Evolutionary conservation across 2,797 vertebrate species (phyloP), one percentile per base, ranked within the genome.

Genomic region (Podarcis siculus): DNA sequence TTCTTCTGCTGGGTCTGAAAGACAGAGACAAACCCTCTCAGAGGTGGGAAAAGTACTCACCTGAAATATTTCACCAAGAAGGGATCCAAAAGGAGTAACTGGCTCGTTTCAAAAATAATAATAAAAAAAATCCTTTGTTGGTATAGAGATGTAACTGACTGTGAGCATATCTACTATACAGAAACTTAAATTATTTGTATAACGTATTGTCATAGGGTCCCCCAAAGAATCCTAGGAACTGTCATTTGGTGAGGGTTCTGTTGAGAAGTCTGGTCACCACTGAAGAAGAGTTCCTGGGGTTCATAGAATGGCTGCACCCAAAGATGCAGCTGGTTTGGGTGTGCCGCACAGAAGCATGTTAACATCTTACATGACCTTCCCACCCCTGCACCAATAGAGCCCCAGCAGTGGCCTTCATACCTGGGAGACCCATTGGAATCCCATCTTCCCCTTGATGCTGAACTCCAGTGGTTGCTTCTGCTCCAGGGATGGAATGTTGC

Each of bases 371-470:
- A 5, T 25, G 1, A 42, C 55, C 7, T 39, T 35, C 21, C 27
- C 37, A 37, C 21, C n/a, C 27, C 9, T 25, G 25, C 21, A 19
- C 32, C 42, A 39, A 66, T 30, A 45, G 35, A 49, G 0, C 27
- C 32, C 1, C 69, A 32, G 17, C 77, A 67, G 45, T 3, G 7
- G 27, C 49, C 35, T 64, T 10, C 83, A 0, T 77, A 96, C 95
- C 94, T 96, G 69, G 8, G 87, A 92, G 35, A 94, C 96, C 98
- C 98, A 98, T n/a, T 83, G 89, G 83, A 97, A 98, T 1, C 95
- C 97, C 10, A 98, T 90, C 67, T 96, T 96, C 58, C 97, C 97
- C n/a, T 94, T 94, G 88, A 98, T 96, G 9, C 32, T 89, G 88
- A 97, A 97, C 0, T 8, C 84, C 42, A 91, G 92, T 0, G 37